These are phyloP conservation scores for Alectoris magna DNA, from an alignment of 2,797 vertebrate species.

Conservation along the genomic window DNA sequence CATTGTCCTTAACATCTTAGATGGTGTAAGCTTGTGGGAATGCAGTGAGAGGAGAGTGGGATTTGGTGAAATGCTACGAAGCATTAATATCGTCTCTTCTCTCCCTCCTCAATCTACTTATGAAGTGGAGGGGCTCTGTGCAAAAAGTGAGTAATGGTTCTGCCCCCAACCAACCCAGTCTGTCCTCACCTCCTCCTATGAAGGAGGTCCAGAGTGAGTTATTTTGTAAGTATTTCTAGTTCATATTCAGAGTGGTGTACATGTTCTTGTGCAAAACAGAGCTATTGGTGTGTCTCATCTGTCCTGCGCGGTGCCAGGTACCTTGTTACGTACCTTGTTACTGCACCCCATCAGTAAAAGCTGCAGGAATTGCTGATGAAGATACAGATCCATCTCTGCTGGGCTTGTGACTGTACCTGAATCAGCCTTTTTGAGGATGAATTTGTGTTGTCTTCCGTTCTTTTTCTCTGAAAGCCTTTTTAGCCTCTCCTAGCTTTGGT, in stretches of 20 bases:
- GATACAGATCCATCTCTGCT: no score
- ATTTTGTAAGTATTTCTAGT: not conserved
- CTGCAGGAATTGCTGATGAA: not conserved
- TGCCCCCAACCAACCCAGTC: not conserved
- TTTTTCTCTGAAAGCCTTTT: not conserved
- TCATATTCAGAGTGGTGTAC: not conserved
- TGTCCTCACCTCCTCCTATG: not conserved
- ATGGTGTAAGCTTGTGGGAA: not conserved
- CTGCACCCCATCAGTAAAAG: rapidly evolving
- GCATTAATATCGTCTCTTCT: not conserved
- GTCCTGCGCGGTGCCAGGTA: rapidly evolving
- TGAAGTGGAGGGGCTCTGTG: rapidly evolving
- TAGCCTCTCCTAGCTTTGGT: not conserved
- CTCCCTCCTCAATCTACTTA: not conserved
- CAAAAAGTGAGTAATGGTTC: not conserved
- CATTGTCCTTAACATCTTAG: not conserved
- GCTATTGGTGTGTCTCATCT: not conserved
- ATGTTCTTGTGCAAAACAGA: not conserved
- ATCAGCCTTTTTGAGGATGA: not conserved
- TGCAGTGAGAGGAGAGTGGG: rapidly evolving
- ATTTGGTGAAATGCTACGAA: not conserved
- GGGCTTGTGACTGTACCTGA: rapidly evolving
- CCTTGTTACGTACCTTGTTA: rapidly evolving
- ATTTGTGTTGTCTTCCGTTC: not conserved
- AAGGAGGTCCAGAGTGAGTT: not conserved